Evolutionary conservation across 2,888 invertebrate species (phyloP).

Genomic region (Epiblema foenella): DNA sequence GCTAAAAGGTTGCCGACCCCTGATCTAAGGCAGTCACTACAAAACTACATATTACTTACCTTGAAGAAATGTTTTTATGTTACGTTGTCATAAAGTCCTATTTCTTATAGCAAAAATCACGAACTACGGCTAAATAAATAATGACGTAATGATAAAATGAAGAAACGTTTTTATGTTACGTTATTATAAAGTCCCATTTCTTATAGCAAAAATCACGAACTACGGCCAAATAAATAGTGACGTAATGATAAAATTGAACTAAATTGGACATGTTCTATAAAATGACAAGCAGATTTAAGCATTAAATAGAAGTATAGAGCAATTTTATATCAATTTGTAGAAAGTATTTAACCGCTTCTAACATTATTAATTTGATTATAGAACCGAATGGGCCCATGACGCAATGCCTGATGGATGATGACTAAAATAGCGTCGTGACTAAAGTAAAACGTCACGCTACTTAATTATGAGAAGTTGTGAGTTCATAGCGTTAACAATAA

Average conservation of each 20-base stretch:
- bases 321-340: slow-evolving; percentile 38
- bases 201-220: not conserved
- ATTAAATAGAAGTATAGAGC: not conserved
- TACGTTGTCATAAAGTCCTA: too few relatives aligned
- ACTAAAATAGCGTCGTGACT: slow-evolving; percentile 38
- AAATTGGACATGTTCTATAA: slow-evolving; percentile 1
- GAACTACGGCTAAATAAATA: too few relatives aligned
- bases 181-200: not conserved
- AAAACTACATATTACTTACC: too few relatives aligned
- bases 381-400: slow-evolving; percentile 17
- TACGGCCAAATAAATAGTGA: not conserved
- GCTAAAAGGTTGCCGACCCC: too few relatives aligned
- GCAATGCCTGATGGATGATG: slow-evolving; percentile 30
- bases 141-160: too few relatives aligned
- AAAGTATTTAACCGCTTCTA: slow-evolving; percentile 23
- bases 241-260: slow-evolving; percentile 7
- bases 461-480: slow-evolving; percentile 27
- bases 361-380: slow-evolving; percentile 20
- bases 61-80: too few relatives aligned
- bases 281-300: slow-evolving; percentile 27
- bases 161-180: not conserved
- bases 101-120: too few relatives aligned
- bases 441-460: slow-evolving; percentile 35
- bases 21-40: too few relatives aligned
- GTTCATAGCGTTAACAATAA: slow-evolving; percentile 1